These are phyloP conservation scores for Drosophila mulleri DNA, from an alignment of 2,888 invertebrate genomes.

Conservation along the genomic window DNA sequence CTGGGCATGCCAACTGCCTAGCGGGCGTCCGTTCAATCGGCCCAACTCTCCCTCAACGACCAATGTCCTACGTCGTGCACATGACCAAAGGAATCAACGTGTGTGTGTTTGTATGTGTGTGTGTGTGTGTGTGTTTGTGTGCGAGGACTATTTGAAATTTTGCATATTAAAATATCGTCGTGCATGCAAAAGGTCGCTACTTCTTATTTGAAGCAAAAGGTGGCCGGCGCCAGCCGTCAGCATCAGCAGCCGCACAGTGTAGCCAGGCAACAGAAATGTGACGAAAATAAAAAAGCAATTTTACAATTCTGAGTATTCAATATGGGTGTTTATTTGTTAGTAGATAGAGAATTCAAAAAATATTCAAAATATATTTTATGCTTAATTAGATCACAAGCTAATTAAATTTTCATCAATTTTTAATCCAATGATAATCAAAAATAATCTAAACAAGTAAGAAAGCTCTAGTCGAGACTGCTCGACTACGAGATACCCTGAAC, in stretches of 20 bases:
- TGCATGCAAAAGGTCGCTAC: conserved; percentile 75
- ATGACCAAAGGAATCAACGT: conserved; percentile 71
- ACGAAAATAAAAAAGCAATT: background rate
- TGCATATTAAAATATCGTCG: conserved; percentile 82
- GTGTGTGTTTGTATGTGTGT: conserved; percentile 31
- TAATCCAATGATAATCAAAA: too few relatives aligned
- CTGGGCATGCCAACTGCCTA: conserved; percentile 59
- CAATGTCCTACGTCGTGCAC: conserved; percentile 50
- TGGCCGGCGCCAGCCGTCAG: conserved; percentile 45
- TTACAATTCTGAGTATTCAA: background rate
- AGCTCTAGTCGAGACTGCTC: too few relatives aligned
- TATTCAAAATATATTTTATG: too few relatives aligned
- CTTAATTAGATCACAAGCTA: too few relatives aligned
- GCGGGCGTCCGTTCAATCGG: conserved; percentile 50
- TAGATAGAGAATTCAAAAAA: too few relatives aligned
- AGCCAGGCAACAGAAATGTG: background rate
- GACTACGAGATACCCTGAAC: too few relatives aligned
- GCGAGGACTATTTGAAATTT: conserved; percentile 74
- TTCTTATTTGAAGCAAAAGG: conserved; percentile 64
- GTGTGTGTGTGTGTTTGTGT: conserved; percentile 23
- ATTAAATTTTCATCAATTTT: too few relatives aligned
- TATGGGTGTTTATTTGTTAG: too few relatives aligned
- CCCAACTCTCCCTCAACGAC: conserved; percentile 23
- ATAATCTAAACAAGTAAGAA: too few relatives aligned
- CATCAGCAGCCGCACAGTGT: conserved; percentile 28